A percentile compares a stretch with the other conserved stretches of the same genome.
Conservation (phyloP, 1,140 invertebrate species). For the Tetramorium alpestre region DNA sequence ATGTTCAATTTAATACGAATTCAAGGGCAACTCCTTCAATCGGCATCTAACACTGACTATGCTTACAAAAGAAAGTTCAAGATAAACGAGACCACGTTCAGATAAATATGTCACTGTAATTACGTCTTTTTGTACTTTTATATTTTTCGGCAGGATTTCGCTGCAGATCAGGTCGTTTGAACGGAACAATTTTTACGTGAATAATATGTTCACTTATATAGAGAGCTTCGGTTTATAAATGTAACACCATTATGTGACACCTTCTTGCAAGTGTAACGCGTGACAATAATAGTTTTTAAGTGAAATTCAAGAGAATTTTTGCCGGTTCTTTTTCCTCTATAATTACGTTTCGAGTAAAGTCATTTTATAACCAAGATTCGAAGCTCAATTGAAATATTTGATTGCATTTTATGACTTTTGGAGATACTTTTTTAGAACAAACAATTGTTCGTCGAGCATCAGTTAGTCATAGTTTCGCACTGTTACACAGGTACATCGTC, state of each 20-base stretch:
- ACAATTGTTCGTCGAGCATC: constrained; percentile 6
- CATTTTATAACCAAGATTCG: not conserved
- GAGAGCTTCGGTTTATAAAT: constrained; percentile 47
- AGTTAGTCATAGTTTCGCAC: constrained; percentile 31
- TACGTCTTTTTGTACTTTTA: constrained; percentile 79
- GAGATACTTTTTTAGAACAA: constrained; percentile 18
- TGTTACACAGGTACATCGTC: constrained; percentile 29
- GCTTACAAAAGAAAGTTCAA: constrained; percentile 49
- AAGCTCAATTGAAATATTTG: constrained; percentile 30
- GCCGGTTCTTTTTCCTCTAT: constrained; percentile 7
- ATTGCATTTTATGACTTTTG: not conserved
- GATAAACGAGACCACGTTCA: constrained; percentile 48
- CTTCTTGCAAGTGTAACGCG: constrained; percentile 49
- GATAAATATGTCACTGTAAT: constrained; percentile 20
- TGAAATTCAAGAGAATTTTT: constrained; percentile 24
- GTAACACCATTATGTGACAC: constrained; percentile 21
- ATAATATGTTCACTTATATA: constrained; percentile 41
- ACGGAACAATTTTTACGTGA: constrained; percentile 49
- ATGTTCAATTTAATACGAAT: constrained; percentile 28
- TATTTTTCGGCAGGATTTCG: constrained; percentile 59
- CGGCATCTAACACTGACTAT: constrained; percentile 47
- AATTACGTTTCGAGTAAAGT: not conserved
- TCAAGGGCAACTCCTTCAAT: constrained; percentile 31
- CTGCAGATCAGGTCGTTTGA: constrained; percentile 23
- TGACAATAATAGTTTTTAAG: constrained; percentile 74